A percentile compares a stretch with the other conserved stretches of the same genome.
Evolutionary conservation across 1,140 invertebrate genomes (phyloP).

Genomic region (Drosophila mojavensis): DNA sequence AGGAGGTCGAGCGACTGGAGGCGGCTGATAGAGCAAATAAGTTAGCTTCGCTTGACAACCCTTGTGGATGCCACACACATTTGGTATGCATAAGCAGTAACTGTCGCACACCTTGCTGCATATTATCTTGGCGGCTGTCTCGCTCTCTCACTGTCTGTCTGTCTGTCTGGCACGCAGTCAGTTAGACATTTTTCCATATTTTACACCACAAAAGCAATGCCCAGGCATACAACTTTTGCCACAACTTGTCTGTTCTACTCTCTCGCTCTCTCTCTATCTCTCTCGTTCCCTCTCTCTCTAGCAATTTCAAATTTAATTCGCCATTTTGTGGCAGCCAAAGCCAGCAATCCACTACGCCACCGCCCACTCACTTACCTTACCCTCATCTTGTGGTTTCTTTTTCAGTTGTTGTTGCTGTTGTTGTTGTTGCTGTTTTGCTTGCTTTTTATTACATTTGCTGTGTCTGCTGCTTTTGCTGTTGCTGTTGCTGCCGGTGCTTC

Average conservation of each 20-base stretch:
- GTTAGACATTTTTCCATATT: slow-evolving; percentile 77
- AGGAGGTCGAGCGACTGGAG: slow-evolving; percentile 20
- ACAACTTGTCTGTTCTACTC: slow-evolving; percentile 53
- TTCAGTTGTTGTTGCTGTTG: slow-evolving; percentile 32
- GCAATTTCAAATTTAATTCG: slow-evolving; percentile 83
- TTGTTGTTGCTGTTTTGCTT: slow-evolving; percentile 51
- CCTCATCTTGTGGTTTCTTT: slow-evolving; percentile 72
- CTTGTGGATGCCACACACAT: slow-evolving; percentile 52
- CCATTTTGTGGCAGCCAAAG: slow-evolving; percentile 67
- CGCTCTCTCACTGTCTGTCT: slow-evolving; percentile 1
- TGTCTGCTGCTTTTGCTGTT: slow-evolving; percentile 24
- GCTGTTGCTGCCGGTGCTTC: slow-evolving; percentile 30
- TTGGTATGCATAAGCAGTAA: slow-evolving; percentile 78
- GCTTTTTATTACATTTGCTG: slow-evolving; percentile 77
- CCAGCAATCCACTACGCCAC: slow-evolving; percentile 26
- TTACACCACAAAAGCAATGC: slow-evolving; percentile 61
- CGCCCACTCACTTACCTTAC: slow-evolving; percentile 38
- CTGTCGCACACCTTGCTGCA: slow-evolving; percentile 59
- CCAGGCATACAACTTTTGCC: slow-evolving; percentile 70
- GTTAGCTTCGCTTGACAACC: slow-evolving; percentile 37
- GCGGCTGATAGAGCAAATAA: slow-evolving; percentile 72
- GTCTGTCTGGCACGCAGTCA: slow-evolving; percentile 16
- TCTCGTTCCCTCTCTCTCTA: slow-evolving; percentile 4
- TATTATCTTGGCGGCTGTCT: slow-evolving; percentile 46
- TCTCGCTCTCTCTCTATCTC: not conserved